Conservation (phyloP, 2,113 vertebrate genomes). For the Nestor notabilis region DNA sequence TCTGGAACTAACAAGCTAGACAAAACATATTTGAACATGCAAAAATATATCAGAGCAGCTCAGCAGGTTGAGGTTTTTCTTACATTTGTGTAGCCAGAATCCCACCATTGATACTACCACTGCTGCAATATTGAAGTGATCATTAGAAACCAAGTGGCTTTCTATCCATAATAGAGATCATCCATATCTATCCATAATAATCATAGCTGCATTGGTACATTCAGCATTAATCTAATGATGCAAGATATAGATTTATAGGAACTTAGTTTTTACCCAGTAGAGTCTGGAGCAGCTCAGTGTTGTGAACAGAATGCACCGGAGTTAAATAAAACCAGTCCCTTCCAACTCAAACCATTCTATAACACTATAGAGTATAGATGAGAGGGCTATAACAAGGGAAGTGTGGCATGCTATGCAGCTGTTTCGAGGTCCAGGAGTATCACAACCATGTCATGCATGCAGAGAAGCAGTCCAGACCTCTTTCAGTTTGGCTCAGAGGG, state of each 20-base stretch:
- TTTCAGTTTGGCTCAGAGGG: not conserved
- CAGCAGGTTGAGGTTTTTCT: not conserved
- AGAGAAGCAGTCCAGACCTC: not conserved
- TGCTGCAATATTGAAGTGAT: not conserved
- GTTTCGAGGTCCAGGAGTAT: too few relatives aligned
- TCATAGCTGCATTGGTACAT: not conserved
- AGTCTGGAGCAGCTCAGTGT: not conserved
- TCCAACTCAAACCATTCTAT: not conserved
- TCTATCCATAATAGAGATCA: not conserved
- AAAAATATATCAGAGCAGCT: not conserved
- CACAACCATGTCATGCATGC: not conserved
- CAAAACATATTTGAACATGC: not conserved
- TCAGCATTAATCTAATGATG: not conserved
- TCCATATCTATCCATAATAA: not conserved
- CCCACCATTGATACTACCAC: too few relatives aligned
- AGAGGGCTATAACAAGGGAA: not conserved
- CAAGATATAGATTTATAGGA: not conserved
- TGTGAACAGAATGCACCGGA: not conserved
- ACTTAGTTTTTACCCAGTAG: not conserved
- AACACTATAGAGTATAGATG: not conserved
- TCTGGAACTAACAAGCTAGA: not conserved
- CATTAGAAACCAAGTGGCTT: not conserved
- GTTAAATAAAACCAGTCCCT: not conserved
- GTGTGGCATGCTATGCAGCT: rapidly evolving
- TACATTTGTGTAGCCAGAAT: not conserved